Percentiles rank a stretch among this genome's conserved stretches.
Evolutionary conservation across 2,113 vertebrate species (phyloP).

Genomic region (Chloropsis hardwickii): DNA sequence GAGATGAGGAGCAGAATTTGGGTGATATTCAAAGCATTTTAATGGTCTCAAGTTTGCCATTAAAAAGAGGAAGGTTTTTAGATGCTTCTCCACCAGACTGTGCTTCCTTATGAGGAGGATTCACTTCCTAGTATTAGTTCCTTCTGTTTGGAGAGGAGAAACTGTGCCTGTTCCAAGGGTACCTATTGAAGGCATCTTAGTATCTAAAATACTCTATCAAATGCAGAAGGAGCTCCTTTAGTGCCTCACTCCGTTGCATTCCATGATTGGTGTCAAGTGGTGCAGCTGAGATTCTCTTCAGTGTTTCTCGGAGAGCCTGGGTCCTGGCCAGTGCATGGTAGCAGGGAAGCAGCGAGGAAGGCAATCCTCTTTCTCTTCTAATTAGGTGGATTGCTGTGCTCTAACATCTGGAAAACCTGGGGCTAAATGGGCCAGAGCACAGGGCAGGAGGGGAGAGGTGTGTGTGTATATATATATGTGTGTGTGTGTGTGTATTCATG

Average conservation of each 20-base stretch:
- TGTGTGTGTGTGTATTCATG: accelerated
- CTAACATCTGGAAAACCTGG: neutral
- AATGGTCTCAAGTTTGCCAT: neutral
- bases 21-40: neutral
- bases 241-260: neutral
- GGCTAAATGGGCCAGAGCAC: neutral
- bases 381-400: neutral
- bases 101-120: neutral
- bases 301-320: neutral
- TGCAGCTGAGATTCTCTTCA: neutral
- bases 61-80: neutral
- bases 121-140: neutral
- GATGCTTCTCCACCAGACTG: neutral
- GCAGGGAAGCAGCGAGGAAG: neutral
- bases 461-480: accelerated
- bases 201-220: neutral
- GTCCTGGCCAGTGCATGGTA: neutral
- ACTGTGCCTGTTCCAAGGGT: neutral
- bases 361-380: neutral
- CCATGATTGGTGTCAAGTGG: neutral
- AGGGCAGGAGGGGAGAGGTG: neutral
- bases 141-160: neutral
- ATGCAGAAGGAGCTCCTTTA: neutral
- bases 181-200: neutral
- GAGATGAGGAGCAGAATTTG: neutral